Conservation (phyloP, 2,888 invertebrate genomes). For the Formica aserva region DNA sequence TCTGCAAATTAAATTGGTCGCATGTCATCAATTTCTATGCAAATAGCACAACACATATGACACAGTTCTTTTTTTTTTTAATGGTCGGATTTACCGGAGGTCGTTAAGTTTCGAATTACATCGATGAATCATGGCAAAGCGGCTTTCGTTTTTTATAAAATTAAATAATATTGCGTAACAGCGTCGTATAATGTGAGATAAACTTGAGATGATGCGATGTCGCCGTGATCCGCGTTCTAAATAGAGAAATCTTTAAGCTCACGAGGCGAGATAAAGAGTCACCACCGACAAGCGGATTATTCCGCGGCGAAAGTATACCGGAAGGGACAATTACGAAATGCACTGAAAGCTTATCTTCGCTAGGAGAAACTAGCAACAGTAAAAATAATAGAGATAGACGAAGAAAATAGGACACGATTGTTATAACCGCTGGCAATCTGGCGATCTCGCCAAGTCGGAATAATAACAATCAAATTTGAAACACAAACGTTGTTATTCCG, state of each 20-base stretch:
- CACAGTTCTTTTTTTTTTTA: not conserved
- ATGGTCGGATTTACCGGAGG: not conserved
- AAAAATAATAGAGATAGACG: not conserved
- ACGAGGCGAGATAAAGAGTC: slow-evolving; percentile 12
- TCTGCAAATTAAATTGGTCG: not conserved
- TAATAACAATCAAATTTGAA: slow-evolving; percentile 29
- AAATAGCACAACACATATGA: not conserved
- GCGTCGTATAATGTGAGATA: not conserved
- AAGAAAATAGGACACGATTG: slow-evolving; percentile 30
- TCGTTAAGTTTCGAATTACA: not conserved
- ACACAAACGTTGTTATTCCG: not conserved
- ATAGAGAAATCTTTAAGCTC: slow-evolving; percentile 8
- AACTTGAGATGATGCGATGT: not conserved
- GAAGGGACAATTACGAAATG: slow-evolving; percentile 28
- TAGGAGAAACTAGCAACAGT: not conserved
- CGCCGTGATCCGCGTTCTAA: slow-evolving; percentile 2
- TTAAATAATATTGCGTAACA: not conserved
- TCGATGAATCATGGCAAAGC: not conserved
- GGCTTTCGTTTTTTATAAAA: slow-evolving; percentile 14
- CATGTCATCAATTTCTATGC: not conserved
- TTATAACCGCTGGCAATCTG: slow-evolving; percentile 8
- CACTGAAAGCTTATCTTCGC: not conserved
- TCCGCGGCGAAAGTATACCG: slow-evolving; percentile 17
- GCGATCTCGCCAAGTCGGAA: not conserved
- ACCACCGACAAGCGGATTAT: slow-evolving; percentile 30